phyloP scores from a whole-genome alignment of 2,797 vertebrate species.

The Gallinago solitaria region DNA sequence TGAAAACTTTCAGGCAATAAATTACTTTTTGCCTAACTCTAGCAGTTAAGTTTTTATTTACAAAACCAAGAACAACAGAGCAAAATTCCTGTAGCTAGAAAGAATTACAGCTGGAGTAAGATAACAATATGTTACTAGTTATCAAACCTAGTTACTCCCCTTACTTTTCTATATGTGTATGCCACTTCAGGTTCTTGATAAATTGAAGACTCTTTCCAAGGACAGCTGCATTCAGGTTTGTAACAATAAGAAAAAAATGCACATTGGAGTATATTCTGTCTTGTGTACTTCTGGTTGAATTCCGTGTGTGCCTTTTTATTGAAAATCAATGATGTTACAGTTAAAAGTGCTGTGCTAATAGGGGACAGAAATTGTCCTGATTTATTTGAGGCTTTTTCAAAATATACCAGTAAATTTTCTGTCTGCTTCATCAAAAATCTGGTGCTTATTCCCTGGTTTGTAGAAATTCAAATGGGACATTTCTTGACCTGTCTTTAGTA shows the following conservation, averaged over 20 bases:
- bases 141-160: not conserved
- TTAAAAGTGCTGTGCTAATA: not conserved
- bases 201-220: not conserved
- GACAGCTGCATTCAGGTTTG: not conserved
- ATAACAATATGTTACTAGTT: accelerated
- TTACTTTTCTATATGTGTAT: not conserved
- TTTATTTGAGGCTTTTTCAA: not conserved
- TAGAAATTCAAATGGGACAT: not conserved
- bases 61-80: not conserved
- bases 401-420: not conserved
- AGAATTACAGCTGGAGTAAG: not conserved
- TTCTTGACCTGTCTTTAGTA: not conserved
- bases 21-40: not conserved
- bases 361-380: not conserved
- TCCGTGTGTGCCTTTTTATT: accelerated
- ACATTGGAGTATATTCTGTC: not conserved
- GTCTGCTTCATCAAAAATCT: not conserved
- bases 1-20: conserved; percentile 45
- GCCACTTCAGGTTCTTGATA: not conserved
- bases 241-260: not conserved
- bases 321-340: not conserved
- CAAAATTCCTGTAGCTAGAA: not conserved
- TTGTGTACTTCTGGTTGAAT: not conserved
- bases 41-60: not conserved
- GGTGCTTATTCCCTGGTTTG: not conserved